Conservation (phyloP, 2,113 vertebrate genomes). For the Laticauda laticaudata region DNA sequence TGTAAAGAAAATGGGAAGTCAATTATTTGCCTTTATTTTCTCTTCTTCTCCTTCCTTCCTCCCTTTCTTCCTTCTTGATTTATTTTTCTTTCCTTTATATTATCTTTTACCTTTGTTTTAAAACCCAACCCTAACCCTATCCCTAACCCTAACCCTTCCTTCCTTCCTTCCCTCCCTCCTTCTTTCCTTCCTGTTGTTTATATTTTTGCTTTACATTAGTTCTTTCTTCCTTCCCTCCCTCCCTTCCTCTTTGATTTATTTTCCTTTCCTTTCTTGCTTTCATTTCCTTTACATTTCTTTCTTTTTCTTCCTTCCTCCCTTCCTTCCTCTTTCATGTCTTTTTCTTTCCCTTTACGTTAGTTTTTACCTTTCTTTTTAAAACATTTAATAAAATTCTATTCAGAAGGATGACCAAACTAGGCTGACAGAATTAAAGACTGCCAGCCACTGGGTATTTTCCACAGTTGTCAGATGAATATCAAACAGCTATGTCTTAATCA, state of each 20-base stretch:
- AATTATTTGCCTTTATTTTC: neutral
- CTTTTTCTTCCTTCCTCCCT: neutral
- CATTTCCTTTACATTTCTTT: too few species aligned
- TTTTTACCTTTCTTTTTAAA: neutral
- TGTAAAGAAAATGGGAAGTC: neutral
- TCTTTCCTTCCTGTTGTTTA: too few species aligned
- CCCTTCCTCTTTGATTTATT: neutral
- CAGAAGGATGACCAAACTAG: neutral
- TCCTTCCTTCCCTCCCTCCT: too few species aligned
- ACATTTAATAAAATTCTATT: neutral
- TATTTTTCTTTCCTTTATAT: too few species aligned
- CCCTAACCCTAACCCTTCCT: too few species aligned
- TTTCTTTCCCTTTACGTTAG: neutral
- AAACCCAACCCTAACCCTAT: too few species aligned
- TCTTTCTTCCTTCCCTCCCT: fast-evolving
- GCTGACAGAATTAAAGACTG: neutral
- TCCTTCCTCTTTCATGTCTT: neutral
- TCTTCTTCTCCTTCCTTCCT: neutral
- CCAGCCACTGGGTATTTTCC: neutral
- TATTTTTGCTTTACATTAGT: too few species aligned
- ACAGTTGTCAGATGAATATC: neutral
- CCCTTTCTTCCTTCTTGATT: neutral
- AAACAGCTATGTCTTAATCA: neutral
- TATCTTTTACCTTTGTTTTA: too few species aligned
- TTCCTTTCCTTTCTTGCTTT: neutral